Percentiles rank a stretch among this genome's conserved stretches.
Conservation (phyloP, 1,140 invertebrate species). For the Protaetia brevitarsis region DNA sequence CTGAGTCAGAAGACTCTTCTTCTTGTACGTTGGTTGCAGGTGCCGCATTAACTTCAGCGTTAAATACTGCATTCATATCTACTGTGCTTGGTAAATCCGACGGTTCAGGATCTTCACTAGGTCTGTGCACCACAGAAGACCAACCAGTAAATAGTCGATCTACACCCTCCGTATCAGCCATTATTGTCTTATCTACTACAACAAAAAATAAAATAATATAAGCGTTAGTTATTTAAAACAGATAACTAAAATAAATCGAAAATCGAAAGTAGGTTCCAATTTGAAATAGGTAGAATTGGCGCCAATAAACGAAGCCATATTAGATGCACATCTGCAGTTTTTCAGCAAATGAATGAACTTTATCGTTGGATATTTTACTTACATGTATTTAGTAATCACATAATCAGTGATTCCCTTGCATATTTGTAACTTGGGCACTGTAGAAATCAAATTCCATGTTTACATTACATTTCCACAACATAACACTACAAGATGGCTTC, state of each 20-base stretch:
- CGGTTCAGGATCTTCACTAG: constrained; percentile 60
- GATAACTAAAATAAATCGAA: constrained; percentile 1
- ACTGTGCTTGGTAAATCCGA: constrained; percentile 61
- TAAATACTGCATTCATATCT: constrained; percentile 57
- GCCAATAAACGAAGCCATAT: constrained; percentile 23
- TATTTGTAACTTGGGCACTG: constrained; percentile 18
- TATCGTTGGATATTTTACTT: neutral
- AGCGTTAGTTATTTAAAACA: neutral
- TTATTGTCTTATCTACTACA: constrained; percentile 33
- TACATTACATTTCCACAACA: constrained; percentile 33
- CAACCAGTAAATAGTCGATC: constrained; percentile 51
- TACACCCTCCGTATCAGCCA: constrained; percentile 46
- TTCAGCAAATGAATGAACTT: constrained; percentile 4
- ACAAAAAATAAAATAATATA: constrained; percentile 14
- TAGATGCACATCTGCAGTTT: neutral
- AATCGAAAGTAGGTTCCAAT: constrained; percentile 4
- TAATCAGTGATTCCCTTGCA: constrained; percentile 18
- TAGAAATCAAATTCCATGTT: constrained; percentile 44
- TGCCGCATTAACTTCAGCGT: constrained; percentile 42
- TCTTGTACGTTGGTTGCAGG: constrained; percentile 35
- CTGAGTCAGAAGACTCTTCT: constrained; percentile 39
- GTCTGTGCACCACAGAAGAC: constrained; percentile 61
- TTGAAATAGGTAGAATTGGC: constrained; percentile 22
- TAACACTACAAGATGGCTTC: constrained; percentile 44
- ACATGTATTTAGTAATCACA: constrained; percentile 26